These are phyloP conservation scores for Camponotus floridanus DNA, from an alignment of 1,140 invertebrate genomes.

Conservation along the genomic window DNA sequence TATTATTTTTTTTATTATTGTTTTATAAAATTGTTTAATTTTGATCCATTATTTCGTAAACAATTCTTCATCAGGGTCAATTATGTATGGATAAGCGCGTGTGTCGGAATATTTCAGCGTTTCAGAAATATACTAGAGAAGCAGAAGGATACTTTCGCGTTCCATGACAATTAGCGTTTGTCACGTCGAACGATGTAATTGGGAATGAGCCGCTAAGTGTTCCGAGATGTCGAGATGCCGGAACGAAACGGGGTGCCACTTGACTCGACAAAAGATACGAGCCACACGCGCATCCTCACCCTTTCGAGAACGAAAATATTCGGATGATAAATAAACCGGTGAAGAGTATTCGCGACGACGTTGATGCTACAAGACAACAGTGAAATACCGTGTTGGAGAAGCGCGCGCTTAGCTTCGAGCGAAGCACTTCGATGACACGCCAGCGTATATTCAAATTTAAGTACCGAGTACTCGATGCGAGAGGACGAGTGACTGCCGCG, in stretches of 20 bases:
- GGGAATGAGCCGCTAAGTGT: constrained; percentile 1
- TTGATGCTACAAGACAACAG: constrained; percentile 41
- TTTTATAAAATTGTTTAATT: background rate
- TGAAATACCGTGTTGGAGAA: constrained; percentile 42
- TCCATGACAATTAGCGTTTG: constrained; percentile 49
- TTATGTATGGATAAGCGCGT: background rate
- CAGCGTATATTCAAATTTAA: constrained; percentile 67
- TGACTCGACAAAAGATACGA: constrained; percentile 61
- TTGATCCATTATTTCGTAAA: background rate
- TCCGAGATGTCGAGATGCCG: constrained; percentile 16
- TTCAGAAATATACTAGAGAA: background rate
- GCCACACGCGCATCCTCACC: constrained; percentile 68
- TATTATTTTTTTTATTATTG: background rate
- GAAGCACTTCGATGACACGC: constrained; percentile 70
- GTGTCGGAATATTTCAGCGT: background rate
- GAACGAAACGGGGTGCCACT: background rate
- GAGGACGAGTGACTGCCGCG: constrained; percentile 63
- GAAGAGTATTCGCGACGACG: constrained; percentile 46
- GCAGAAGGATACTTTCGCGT: background rate
- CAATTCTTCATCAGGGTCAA: background rate
- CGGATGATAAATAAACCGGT: constrained; percentile 41
- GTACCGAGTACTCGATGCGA: constrained; percentile 64
- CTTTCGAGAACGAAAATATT: constrained; percentile 59
- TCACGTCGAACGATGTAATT: constrained; percentile 38
- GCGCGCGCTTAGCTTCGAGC: constrained; percentile 31